Evolutionary conservation across 2,888 invertebrate species (phyloP).

Genomic region (Troides helena): DNA sequence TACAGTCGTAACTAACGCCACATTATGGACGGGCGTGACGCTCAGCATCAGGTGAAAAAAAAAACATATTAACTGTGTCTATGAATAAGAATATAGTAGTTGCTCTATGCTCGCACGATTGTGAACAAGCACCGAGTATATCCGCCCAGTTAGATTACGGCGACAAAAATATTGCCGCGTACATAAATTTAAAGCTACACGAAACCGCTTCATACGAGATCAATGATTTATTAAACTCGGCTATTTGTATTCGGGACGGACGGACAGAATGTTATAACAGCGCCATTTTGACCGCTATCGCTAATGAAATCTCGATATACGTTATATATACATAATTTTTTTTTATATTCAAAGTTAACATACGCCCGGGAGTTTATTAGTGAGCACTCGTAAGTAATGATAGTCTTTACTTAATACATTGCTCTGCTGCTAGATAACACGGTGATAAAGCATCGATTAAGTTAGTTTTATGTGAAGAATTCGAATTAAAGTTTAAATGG

Average conservation of each 20-base stretch:
- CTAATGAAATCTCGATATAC: constrained; percentile 18
- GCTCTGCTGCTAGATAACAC: too few species aligned
- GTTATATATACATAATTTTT: not conserved
- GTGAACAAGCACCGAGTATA: constrained; percentile 5
- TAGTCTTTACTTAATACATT: constrained; percentile 11
- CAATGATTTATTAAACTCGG: constrained; percentile 24
- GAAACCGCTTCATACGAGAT: constrained; percentile 24
- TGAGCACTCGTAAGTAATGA: not conserved
- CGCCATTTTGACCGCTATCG: constrained; percentile 12
- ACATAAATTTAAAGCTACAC: constrained; percentile 26
- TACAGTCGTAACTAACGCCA: too few species aligned
- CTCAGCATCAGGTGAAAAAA: too few species aligned
- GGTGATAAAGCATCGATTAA: too few species aligned
- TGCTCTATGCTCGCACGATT: constrained; percentile 11
- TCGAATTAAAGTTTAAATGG: too few species aligned
- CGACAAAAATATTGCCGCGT: constrained; percentile 29
- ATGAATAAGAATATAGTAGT: constrained; percentile 1
- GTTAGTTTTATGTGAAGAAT: too few species aligned
- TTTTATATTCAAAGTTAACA: not conserved
- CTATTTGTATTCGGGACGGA: constrained; percentile 12
- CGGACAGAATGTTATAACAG: constrained; percentile 2
- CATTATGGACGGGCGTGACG: too few species aligned
- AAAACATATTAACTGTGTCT: too few species aligned
- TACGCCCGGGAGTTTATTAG: not conserved
- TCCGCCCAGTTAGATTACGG: constrained; percentile 24